Evolutionary conservation across 2,797 vertebrate genomes (phyloP), one percentile per base, ranked within the genome.

Genomic region (Micropoecilia bifurca): DNA sequence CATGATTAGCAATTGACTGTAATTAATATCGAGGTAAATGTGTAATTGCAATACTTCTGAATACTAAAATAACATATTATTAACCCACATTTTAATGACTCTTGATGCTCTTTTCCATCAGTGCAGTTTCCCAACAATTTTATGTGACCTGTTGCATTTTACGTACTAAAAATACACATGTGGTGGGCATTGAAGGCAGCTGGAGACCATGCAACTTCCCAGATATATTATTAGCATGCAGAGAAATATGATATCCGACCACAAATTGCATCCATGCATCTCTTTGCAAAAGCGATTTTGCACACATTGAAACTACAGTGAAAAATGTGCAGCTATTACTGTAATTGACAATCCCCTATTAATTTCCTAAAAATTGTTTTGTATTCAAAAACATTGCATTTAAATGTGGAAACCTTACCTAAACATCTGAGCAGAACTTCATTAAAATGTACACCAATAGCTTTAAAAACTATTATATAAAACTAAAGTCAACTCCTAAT

Each of bases 211-310:
- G 20, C 36, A 69, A 25, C 9, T 69, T 41, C 25, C 9, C 36
- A 39, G 9, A 68, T 39, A 68, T 41, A 41, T 22, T 68, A 68
- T 41, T 41, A 16, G 36, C 63, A 68, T 68, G 36, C 36, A 69
- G 66, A 69, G 66, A 69, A 69, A 69, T 43, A 69, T 25, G 39
- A 69, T 69, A 69, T 69, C 39, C 66, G 6, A 69, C 66, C 66
- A 41, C 39, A 69, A 43, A 69, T 43, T 69, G 63, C 63, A 68
- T 68, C 36, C 36, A 68, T 41, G 20, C 20, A 68, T 9, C 22
- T 4, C 20, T 39, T 9, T 39, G 33, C 63, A 66, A 66, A 8
- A 36, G 30, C 0, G 1, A 36, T 63, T 36, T 63, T 36, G 61
- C 33, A 63, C 16, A 63, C 61, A 63, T 20, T 63, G 59, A 63